These are phyloP conservation scores for Eledone cirrhosa DNA, from an alignment of 2,888 invertebrate genomes.

Conservation along the genomic window DNA sequence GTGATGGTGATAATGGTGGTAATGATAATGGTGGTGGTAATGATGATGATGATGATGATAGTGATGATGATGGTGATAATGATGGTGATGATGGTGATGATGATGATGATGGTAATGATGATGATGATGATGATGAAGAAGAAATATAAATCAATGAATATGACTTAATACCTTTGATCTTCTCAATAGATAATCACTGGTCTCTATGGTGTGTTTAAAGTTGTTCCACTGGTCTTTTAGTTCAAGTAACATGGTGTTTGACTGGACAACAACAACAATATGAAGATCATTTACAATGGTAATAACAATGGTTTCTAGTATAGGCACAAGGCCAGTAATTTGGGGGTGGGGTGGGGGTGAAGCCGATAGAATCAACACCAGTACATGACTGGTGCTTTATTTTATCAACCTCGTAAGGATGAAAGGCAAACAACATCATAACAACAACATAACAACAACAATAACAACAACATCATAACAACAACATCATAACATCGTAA, in stretches of 20 bases:
- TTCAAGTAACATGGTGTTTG: constrained; percentile 57
- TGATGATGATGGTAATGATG: neutral
- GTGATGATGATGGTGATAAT: neutral
- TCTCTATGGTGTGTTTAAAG: constrained; percentile 76
- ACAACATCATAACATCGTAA: too few species aligned
- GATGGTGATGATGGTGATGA: neutral
- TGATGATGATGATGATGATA: neutral
- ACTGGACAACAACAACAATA: too few species aligned
- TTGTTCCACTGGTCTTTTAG: constrained; percentile 76
- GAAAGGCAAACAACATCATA: too few species aligned
- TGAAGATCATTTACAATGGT: too few species aligned
- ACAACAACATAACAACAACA: too few species aligned
- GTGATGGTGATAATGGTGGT: neutral
- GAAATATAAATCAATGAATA: neutral
- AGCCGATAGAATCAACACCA: too few species aligned
- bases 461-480: too few species aligned
- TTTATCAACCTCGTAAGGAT: too few species aligned
- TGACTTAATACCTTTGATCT: constrained; percentile 73
- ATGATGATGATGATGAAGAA: neutral
- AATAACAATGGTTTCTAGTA: too few species aligned
- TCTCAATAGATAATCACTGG: constrained; percentile 79
- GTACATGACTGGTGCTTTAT: too few species aligned
- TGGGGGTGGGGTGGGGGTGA: too few species aligned
- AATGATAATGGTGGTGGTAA: neutral
- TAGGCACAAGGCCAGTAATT: too few species aligned